Base-by-base conservation (phyloP, 2,888 invertebrate species). In the Perdita meconis region DNA sequence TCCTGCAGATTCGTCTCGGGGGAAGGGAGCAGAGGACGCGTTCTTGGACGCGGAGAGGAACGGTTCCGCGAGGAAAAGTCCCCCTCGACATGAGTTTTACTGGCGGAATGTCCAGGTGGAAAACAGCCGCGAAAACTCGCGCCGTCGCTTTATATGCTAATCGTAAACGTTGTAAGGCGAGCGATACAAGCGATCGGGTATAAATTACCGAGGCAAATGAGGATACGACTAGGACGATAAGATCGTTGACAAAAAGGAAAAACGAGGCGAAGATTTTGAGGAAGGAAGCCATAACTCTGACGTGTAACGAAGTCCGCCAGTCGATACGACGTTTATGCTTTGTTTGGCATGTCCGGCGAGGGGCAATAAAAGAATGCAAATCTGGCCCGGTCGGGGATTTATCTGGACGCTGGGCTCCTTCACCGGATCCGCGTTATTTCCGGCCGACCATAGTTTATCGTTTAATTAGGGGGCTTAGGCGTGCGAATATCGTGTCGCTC, bases 311-410 rank as follows among this genome's bases (percentile, higher is more conserved):
- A 84, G 55, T 77, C 81, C 51, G 55, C 51, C 51, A 76, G 73
- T 86, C 81, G 76, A 85, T 76, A 77, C 16, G 68, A 68, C 65
- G 69, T 51, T 64, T 65, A 61, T 53, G 70, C 71, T 68, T 80
- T 78, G 69, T 63, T 34, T 53, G 57, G 61, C 73, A 61, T 74
- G 76, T 76, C 78, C 71, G 80, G 69, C 53, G 22, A 47, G 47
- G 47, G 47, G 77, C 26, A 81, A 81, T 63, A 83, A 88, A 87
- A 88, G 77, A 87, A 88, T 85, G 84, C 83, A 80, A 86, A 83
- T 81, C 78, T 76, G 40, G 34, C 51, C 26, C 47, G 55, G 67
- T 12, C 36, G 40, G 36, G 72, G 63, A 82, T 80, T 66, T 75
- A 80, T 82, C 82, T 80, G 66, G 40, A 44, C 75, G 69, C 77